Base-by-base conservation (phyloP, 2,888 invertebrate genomes). In the Drosophila paucipuncta region DNA sequence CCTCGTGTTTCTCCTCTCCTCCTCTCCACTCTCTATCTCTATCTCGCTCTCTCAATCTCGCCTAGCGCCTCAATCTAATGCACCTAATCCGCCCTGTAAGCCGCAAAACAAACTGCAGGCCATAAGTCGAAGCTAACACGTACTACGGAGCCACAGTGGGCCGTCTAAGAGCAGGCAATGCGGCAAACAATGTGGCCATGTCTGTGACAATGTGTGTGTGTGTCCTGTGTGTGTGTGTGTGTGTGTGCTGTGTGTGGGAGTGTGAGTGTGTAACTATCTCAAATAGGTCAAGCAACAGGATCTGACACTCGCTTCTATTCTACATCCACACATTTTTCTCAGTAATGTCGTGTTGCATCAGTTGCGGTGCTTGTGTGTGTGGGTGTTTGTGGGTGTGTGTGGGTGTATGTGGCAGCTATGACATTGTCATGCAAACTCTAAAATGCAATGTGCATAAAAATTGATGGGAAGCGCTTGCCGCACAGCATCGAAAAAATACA, bases 231-330 rank as follows among this genome's bases (percentile, higher is more conserved):
- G 58, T 61, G 37, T 55, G 55, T 22, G 2, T 10, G 33, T 33
- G 33, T 33, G 10, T 43, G 33, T 37, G n/a, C 4, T 49, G 58
- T 31, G 68, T 43, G 55, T 33, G 64, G 7, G 13, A 13, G 43
- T 47, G 25, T 16, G 16, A 1, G 25, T 47, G 47, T 22, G 47
- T 16, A 16, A 47, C 41, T 43, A 54, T 60, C 22, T 47, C 69
- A 79, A 64, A 69, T 79, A 64, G 81, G 81, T 79, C 81, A 81
- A 79, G 78, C 78, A 79, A 79, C 78, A 81, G 78, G 78, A 79
- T 77, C 73, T 77, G 59, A 50, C 62, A 70, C 30, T 35, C 31
- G 25, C 22, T 53, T 49, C 47, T 47, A 65, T 41, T 50, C 59
- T 57, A 41, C 30, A 30, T 31, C 41, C 39, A 25, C 47, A 35